Evolutionary conservation across 2,113 vertebrate species (phyloP).

Genomic region (Rynchops niger): DNA sequence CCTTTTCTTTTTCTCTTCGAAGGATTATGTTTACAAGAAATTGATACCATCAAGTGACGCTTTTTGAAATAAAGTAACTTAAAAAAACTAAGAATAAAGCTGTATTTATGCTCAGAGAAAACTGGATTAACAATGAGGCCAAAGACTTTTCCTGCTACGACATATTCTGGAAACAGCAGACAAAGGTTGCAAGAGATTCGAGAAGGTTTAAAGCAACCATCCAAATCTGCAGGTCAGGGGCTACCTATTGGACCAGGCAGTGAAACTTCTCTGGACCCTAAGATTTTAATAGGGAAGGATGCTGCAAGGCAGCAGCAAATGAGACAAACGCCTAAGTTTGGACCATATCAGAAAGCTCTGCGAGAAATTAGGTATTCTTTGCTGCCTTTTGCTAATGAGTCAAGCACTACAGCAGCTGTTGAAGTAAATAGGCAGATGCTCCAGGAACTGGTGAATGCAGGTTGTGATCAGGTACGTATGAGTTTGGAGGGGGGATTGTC

Average conservation of each 20-base stretch:
- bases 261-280: constrained; percentile 82
- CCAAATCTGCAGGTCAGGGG: constrained; percentile 87
- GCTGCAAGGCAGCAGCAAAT: constrained; percentile 88
- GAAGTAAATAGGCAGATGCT: constrained; percentile 98
- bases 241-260: constrained; percentile 77
- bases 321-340: constrained; percentile 90
- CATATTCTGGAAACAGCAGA: constrained; percentile 95
- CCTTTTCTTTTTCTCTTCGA: constrained; percentile 8
- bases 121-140: constrained; percentile 91
- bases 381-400: constrained; percentile 94
- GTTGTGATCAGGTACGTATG: constrained; percentile 91
- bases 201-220: constrained; percentile 94
- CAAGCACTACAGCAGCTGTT: constrained; percentile 74
- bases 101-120: constrained; percentile 80
- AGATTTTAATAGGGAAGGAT: constrained; percentile 85
- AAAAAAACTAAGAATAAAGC: constrained; percentile 41
- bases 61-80: constrained; percentile 22
- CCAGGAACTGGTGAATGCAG: constrained; percentile 94
- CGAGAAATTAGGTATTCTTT: constrained; percentile 96
- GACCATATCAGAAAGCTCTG: constrained; percentile 94
- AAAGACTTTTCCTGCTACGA: constrained; percentile 96
- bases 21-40: constrained; percentile 74
- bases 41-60: constrained; percentile 45
- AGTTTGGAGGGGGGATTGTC: not conserved
- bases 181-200: constrained; percentile 96